Evolutionary conservation across 1,140 invertebrate genomes (phyloP).

Genomic region (Colletes gigas): DNA sequence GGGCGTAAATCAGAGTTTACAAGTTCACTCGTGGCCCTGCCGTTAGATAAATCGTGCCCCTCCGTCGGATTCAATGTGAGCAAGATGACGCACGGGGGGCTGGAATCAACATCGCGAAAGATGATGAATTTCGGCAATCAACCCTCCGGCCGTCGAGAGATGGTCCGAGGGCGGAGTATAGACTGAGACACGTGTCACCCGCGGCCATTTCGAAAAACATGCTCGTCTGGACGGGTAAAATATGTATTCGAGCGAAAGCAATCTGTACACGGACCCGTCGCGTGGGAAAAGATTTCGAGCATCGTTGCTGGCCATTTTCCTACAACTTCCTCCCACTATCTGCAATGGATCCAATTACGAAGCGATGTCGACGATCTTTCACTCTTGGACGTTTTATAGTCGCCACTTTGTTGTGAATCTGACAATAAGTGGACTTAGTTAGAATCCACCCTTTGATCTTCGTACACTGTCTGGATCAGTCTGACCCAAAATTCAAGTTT

Average conservation of each 20-base stretch:
- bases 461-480: too few species aligned
- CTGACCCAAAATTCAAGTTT: too few species aligned
- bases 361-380: too few species aligned
- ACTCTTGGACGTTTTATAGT: too few species aligned
- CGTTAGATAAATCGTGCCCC: constrained; percentile 32
- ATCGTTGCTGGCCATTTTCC: not conserved
- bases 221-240: not conserved
- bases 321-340: not conserved
- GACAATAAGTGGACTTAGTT: too few species aligned
- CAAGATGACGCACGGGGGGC: constrained; percentile 37
- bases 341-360: not conserved
- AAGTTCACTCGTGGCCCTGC: constrained; percentile 20
- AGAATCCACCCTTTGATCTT: too few species aligned
- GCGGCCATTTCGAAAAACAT: not conserved
- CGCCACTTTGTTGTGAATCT: too few species aligned
- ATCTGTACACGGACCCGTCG: not conserved
- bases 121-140: constrained; percentile 51
- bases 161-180: not conserved
- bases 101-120: constrained; percentile 4
- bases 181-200: not conserved
- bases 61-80: constrained; percentile 42
- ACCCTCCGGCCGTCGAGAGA: not conserved
- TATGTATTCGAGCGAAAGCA: not conserved
- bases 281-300: not conserved
- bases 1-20: constrained; percentile 34